Base-by-base conservation (phyloP, 2,888 invertebrate species). In the Meloe dianella region DNA sequence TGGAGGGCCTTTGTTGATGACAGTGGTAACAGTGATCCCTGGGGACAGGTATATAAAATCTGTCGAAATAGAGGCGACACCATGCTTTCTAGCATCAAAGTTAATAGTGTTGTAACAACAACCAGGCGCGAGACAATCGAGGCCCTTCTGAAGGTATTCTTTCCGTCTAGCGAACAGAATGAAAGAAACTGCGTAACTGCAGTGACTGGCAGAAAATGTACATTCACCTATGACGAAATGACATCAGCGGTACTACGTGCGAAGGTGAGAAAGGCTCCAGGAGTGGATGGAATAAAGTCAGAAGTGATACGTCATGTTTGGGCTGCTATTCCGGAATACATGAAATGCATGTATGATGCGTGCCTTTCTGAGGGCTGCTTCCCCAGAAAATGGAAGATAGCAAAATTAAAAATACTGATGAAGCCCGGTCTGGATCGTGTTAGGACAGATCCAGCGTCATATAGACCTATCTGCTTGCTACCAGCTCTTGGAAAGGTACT, bases 401-500 rank as follows among this genome's bases (percentile, higher is more conserved):
- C n/a, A 9, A 54, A 30, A n/a, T 17, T 61, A 8, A 30, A 57
- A 10, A 29, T 61, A 10, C 47, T 64, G 14, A 47, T 59, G 17
- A 60, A 64, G 20, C 27, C 51, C 1, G 14, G 14, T n/a, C n/a
- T n/a, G 14, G 60, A 64, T 29, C 60, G 58, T 17, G 27, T 14
- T 7, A 57, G 24, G 22, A 24, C 17, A 12, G 27, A 22, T 10
- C 63, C 63, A 10, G 17, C 41, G n/a, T 64, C 63, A 12, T 66
- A 60, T 32, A 58, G 63, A 60, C 63, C 66, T 0, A 66, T 66
- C 12, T 60, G 60, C 24, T 29, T 66, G n/a, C 47, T 66, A 3
- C 57, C 60, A 5, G 60, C 41, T 3, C 24, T 66, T 17, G 60
- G 71, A 1, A 69, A 69, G 41, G n/a, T 69, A 6, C 62, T 67